phyloP scores from a whole-genome alignment of 2,888 invertebrate genomes.

The Agonopterix alstromeriana region DNA sequence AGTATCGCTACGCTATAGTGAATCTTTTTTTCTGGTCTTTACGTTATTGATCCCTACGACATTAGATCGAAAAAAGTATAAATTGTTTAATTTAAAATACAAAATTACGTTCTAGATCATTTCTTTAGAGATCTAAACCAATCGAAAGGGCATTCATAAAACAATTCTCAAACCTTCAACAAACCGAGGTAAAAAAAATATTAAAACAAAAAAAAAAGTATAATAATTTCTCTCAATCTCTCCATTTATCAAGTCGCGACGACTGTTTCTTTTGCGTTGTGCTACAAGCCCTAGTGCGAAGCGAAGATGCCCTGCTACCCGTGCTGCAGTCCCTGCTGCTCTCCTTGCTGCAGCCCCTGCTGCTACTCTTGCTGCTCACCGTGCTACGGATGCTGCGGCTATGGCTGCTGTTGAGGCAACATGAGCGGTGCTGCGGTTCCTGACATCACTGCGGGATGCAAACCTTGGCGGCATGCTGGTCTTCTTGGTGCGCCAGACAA shows the following conservation, averaged over 20 bases:
- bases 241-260: constrained; percentile 1
- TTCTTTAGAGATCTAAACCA: constrained; percentile 17
- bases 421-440: constrained; percentile 4
- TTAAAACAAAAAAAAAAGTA: constrained; percentile 19
- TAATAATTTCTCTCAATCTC: constrained; percentile 10
- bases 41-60: no score
- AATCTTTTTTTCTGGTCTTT: no score
- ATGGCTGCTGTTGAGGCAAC: constrained; percentile 13
- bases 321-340: constrained; percentile 26
- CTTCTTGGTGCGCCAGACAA: constrained; percentile 6
- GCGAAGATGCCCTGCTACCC: constrained; percentile 40
- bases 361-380: constrained; percentile 32
- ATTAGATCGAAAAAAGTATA: no score
- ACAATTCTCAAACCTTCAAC: constrained; percentile 40
- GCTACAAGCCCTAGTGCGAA: constrained; percentile 9
- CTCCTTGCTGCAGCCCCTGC: constrained; percentile 34
- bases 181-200: constrained; percentile 14
- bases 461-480: constrained; percentile 5
- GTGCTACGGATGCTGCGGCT: constrained; percentile 33
- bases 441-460: neutral
- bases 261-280: neutral
- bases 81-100: constrained; percentile 5
- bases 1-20: no score
- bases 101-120: constrained; percentile 12
- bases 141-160: constrained; percentile 21